A percentile compares a stretch with the other conserved stretches of the same genome.
Conservation (phyloP, 2,113 vertebrate species). For the Lophius piscatorius region DNA sequence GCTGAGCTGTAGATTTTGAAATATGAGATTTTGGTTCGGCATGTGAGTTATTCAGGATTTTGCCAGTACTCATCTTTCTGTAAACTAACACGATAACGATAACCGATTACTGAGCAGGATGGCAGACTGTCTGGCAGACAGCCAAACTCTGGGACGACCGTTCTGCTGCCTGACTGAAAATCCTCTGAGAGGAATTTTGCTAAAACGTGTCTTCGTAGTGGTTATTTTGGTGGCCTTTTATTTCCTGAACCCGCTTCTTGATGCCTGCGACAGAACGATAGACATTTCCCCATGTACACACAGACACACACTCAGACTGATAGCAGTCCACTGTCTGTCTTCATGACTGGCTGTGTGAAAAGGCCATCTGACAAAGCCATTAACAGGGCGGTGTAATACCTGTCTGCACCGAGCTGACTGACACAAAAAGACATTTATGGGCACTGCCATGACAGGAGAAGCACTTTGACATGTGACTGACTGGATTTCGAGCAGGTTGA, state of each 20-base stretch:
- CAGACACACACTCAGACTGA: conserved; percentile 38
- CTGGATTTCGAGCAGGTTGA: conserved; percentile 41
- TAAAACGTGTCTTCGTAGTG: conserved; percentile 46
- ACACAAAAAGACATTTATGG: conserved; percentile 72
- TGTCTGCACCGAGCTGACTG: conserved; percentile 64
- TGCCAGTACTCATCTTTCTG: not conserved
- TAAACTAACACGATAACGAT: not conserved
- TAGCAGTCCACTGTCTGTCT: conserved; percentile 63
- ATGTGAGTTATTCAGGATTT: conserved; percentile 6
- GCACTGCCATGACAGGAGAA: conserved; percentile 66
- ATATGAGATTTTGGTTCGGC: not conserved
- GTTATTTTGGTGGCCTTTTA: conserved; percentile 60
- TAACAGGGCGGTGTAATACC: conserved; percentile 75
- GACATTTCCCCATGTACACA: conserved; percentile 4
- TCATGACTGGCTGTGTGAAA: conserved; percentile 70
- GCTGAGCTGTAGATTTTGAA: not conserved
- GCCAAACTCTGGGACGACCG: conserved; percentile 42
- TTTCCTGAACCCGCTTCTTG: conserved; percentile 61
- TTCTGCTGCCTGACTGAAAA: conserved; percentile 46
- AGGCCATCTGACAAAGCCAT: conserved; percentile 81
- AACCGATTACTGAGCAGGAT: conserved; percentile 19
- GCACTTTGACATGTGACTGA: conserved; percentile 55
- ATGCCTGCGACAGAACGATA: conserved; percentile 53
- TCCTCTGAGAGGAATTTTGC: conserved; percentile 40
- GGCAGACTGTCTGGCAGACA: conserved; percentile 6